Percentiles rank a stretch among this genome's conserved stretches.
These are phyloP conservation scores for Neoascia interrupta DNA, from an alignment of 2,888 invertebrate species.

Conservation along the genomic window DNA sequence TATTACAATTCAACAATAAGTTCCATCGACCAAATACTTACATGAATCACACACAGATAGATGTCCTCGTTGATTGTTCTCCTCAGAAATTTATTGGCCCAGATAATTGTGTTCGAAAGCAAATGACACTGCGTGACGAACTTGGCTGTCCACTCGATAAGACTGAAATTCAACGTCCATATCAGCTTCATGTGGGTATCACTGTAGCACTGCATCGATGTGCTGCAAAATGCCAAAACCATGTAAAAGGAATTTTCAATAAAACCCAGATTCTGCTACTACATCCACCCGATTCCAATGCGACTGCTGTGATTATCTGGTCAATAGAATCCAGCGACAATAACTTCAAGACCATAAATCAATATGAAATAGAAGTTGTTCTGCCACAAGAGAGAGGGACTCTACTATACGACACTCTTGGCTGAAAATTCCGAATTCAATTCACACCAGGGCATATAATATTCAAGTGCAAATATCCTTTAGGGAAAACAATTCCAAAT, in stretches of 20 bases:
- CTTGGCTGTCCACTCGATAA: slow-evolving; percentile 87
- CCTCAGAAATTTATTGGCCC: slow-evolving; percentile 81
- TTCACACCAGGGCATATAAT: slow-evolving; percentile 28
- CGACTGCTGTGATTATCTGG: not conserved
- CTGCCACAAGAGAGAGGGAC: slow-evolving; percentile 12
- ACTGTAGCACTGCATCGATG: slow-evolving; percentile 75
- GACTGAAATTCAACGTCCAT: slow-evolving; percentile 88
- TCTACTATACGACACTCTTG: not conserved
- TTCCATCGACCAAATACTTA: slow-evolving; percentile 73
- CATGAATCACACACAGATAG: slow-evolving; percentile 81
- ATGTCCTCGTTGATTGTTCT: slow-evolving; percentile 79
- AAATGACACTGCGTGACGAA: slow-evolving; percentile 82
- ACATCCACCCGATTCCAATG: not conserved
- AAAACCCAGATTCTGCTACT: not conserved
- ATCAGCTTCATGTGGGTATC: slow-evolving; percentile 85
- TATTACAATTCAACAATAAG: no score
- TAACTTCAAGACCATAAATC: not conserved
- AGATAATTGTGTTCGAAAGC: slow-evolving; percentile 82
- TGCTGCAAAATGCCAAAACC: slow-evolving; percentile 24
- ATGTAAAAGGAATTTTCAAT: not conserved
- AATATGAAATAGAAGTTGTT: no score
- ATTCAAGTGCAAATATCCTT: slow-evolving; percentile 21
- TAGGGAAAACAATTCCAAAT: slow-evolving; percentile 29
- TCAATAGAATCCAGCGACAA: not conserved
- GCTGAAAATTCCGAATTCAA: slow-evolving; percentile 20